Conservation (phyloP, 2,797 vertebrate species). For the Urophycis tenuis region DNA sequence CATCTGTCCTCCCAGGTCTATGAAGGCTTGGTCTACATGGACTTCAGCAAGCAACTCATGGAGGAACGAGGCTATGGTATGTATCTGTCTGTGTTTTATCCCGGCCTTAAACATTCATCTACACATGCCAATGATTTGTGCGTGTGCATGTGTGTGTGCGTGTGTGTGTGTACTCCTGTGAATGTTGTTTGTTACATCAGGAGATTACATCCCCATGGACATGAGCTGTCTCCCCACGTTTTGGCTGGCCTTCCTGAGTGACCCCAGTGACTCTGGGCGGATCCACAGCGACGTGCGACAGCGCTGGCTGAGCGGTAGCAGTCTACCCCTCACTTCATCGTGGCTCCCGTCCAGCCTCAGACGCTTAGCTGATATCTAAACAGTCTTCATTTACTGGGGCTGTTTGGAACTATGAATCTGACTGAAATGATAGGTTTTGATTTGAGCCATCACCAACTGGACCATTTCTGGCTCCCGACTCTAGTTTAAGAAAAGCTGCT, state of each 20-base stretch:
- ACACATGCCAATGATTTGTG: background rate
- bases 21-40: conserved; percentile 80
- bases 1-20: conserved; percentile 59
- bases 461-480: too few species aligned
- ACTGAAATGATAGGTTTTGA: too few species aligned
- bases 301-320: conserved; percentile 73
- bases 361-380: too few species aligned
- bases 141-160: background rate
- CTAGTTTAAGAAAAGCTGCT: background rate
- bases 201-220: conserved; percentile 68
- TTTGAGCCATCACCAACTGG: too few species aligned
- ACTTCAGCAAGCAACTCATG: conserved; percentile 75
- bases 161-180: background rate
- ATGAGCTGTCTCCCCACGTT: conserved; percentile 65
- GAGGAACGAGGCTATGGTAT: conserved; percentile 73
- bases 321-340: background rate
- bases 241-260: conserved; percentile 77
- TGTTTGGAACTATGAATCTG: too few species aligned
- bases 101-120: background rate
- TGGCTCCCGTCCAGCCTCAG: background rate
- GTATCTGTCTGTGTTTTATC: background rate
- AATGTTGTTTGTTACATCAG: conserved; percentile 39
- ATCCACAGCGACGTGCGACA: conserved; percentile 79
- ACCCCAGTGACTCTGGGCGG: conserved; percentile 78
- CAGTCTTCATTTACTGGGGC: background rate